Evolutionary conservation across 2,113 vertebrate genomes (phyloP).

Genomic region (Oryzias curvinotus): DNA sequence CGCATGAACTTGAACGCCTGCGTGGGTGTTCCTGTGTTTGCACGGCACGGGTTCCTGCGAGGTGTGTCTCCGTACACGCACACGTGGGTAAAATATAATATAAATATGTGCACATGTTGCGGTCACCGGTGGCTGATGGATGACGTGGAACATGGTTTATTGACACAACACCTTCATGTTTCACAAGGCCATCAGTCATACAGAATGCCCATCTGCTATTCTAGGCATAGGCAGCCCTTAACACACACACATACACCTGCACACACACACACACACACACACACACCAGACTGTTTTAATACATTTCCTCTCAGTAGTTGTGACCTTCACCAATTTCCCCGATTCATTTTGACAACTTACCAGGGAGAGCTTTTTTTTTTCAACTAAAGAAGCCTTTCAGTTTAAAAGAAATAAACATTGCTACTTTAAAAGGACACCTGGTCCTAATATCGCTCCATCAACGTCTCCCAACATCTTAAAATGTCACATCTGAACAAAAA

Average conservation of each 20-base stretch:
- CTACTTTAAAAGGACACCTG: constrained; percentile 45
- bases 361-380: constrained; percentile 1
- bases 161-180: constrained; percentile 77
- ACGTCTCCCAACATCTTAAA: constrained; percentile 26
- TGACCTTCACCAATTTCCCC: constrained; percentile 61
- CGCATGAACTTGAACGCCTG: neutral
- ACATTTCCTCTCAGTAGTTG: constrained; percentile 49
- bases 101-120: constrained; percentile 61
- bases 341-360: constrained; percentile 1
- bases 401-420: constrained; percentile 28
- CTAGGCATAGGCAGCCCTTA: constrained; percentile 33
- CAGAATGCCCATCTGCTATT: constrained; percentile 56
- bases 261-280: constrained; percentile 27
- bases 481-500: constrained; percentile 41
- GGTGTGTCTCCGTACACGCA: constrained; percentile 1
- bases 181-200: constrained; percentile 73
- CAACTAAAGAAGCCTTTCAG: constrained; percentile 45
- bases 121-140: constrained; percentile 66
- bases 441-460: constrained; percentile 31
- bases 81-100: constrained; percentile 19
- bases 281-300: constrained; percentile 33
- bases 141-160: constrained; percentile 69
- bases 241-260: neutral
- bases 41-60: constrained; percentile 16
- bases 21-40: constrained; percentile 44